These are phyloP conservation scores for Pocillopora verrucosa DNA, from an alignment of 64 coral and sea anemone genomes.

Conservation along the genomic window DNA sequence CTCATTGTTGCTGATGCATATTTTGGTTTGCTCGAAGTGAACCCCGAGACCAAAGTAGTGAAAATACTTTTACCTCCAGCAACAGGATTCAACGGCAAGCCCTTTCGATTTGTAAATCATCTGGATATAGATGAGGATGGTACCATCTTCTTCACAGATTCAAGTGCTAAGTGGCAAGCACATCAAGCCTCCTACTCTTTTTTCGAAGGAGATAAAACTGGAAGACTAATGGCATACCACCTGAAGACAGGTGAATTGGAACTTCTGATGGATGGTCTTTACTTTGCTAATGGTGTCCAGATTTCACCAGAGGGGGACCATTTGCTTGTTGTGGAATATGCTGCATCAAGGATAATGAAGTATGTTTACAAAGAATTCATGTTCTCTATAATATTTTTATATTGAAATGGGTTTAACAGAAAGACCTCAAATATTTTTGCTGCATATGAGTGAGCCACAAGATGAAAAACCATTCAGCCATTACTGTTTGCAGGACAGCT, in stretches of 20 bases:
- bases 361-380: conserved; percentile 18
- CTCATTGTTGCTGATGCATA: conserved; percentile 88
- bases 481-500: too few species aligned
- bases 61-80: conserved; percentile 67
- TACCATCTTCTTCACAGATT: conserved; percentile 91
- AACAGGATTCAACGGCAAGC: conserved; percentile 67
- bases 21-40: conserved; percentile 75
- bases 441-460: too few species aligned
- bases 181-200: conserved; percentile 34
- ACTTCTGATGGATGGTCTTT: conserved; percentile 58
- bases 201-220: conserved; percentile 70
- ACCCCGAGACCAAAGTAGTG: conserved; percentile 51
- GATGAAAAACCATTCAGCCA: too few species aligned
- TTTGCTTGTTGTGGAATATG: conserved; percentile 60
- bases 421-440: too few species aligned
- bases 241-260: conserved; percentile 80
- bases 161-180: conserved; percentile 80
- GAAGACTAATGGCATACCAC: conserved; percentile 75
- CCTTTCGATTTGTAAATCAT: conserved; percentile 76
- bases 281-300: conserved; percentile 94
- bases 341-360: conserved; percentile 69
- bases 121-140: conserved; percentile 85
- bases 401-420: background rate
- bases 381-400: background rate
- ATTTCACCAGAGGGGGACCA: conserved; percentile 81